Evolutionary conservation across 92 coral and sea anemone species (phyloP), one percentile per base, ranked within the genome.

Genomic region (Parazoanthus darwini): DNA sequence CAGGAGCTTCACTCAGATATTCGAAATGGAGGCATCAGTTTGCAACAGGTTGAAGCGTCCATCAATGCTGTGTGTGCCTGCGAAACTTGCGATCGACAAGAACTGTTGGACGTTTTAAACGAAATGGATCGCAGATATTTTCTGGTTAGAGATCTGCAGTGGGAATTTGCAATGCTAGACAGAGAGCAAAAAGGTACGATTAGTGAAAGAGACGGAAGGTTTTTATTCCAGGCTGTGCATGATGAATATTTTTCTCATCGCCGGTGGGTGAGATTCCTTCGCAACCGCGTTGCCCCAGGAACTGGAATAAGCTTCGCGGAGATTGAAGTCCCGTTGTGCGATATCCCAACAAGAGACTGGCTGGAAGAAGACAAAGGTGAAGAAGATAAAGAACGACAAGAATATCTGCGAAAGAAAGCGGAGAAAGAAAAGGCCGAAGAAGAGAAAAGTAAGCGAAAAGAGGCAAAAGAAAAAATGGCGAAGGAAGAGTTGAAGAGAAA

Each of bases 141-240:
- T 79, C 92, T 97, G 36, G 99, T 93, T 72, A 89, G 92, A 63
- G 99, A 97, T 87, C 85, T 97, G 85, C 96, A 90, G 25, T 97
- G 99, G 99, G 99, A 97, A 88, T 97, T 97, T 91, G 89, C 98
- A 46, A 93, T 95, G 98, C 88, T 97, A 18, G 99, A 97, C 84
- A 93, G 98, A 71, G 96, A 95, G 77, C 94, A 96, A 82, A 92
- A 91, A 81, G 99, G 99, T 38, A 94, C 96, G 6, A 95, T 97
- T 50, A 94, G 94, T 82, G 99, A 97, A 88, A 89, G 89, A 71
- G 95, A 90, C 56, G 99, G 96, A 74, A 97, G 93, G 90, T 97
- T 97, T 89, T 86, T 97, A 33, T 94, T 95, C 82, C 99, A 97
- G 78, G 99, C 99, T 20, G 99, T 97, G 25, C 98, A 97, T 71